Percentiles rank a stretch among this genome's conserved stretches.
These are phyloP conservation scores for Pampus argenteus DNA, from an alignment of 2,797 vertebrate species.

Conservation along the genomic window DNA sequence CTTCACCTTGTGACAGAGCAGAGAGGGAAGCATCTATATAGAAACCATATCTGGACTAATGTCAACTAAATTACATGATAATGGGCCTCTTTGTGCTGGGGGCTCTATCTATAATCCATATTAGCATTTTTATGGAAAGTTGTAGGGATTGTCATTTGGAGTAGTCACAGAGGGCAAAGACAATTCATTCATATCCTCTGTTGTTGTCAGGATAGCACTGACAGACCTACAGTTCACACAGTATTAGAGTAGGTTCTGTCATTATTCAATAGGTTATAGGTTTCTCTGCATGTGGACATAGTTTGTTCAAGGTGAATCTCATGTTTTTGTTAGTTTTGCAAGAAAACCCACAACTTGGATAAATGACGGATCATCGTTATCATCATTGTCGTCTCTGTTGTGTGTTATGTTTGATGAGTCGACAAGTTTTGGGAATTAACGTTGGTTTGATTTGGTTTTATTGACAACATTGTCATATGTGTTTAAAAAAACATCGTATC, in stretches of 20 bases:
- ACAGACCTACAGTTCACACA: not conserved
- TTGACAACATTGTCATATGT: not conserved
- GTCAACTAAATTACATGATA: constrained; percentile 66
- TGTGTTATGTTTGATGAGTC: too few relatives aligned
- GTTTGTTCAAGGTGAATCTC: not conserved
- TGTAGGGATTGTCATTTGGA: constrained; percentile 47
- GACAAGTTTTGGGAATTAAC: too few relatives aligned
- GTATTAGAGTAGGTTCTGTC: constrained; percentile 4
- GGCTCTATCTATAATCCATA: constrained; percentile 57
- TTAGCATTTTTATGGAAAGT: constrained; percentile 82
- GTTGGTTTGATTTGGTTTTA: too few relatives aligned
- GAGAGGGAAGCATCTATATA: constrained; percentile 24
- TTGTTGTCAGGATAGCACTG: constrained; percentile 12
- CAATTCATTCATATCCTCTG: constrained; percentile 36
- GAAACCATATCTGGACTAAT: constrained; percentile 57
- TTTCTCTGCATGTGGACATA: not conserved
- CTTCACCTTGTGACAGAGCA: constrained; percentile 30
- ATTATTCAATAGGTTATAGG: not conserved
- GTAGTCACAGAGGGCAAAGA: constrained; percentile 27
- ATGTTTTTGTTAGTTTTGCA: not conserved
- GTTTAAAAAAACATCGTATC: not conserved
- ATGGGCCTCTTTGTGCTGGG: constrained; percentile 64
- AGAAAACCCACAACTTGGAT: not conserved
- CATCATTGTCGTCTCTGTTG: too few relatives aligned
- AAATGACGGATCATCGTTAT: too few relatives aligned